phyloP scores from a whole-genome alignment of 2,797 vertebrate species.

The Pachyuromys duprasi region DNA sequence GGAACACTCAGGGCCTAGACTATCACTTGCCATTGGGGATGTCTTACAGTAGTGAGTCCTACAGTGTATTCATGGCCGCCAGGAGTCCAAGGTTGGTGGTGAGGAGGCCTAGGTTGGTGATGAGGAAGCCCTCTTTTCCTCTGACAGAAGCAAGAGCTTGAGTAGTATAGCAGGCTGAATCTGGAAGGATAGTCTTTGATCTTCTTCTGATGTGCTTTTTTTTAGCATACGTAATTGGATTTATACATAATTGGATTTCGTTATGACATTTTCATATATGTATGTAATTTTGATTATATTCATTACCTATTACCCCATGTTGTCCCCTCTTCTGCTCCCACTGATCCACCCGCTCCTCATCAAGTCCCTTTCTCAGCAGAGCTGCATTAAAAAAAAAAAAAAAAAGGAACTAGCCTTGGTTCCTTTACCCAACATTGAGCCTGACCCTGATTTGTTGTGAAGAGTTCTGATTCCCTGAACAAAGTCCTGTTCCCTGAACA shows the following conservation, averaged over 20 bases:
- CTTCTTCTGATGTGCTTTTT: neutral
- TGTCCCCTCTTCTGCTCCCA: neutral
- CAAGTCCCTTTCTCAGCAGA: neutral
- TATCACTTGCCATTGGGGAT: neutral
- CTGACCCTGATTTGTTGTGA: neutral
- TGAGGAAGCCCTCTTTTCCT: neutral
- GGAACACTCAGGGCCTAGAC: neutral
- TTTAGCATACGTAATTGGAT: neutral
- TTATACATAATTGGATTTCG: neutral
- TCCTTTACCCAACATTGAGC: neutral
- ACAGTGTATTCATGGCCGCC: neutral
- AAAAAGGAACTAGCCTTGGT: neutral
- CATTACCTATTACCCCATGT: too few relatives aligned
- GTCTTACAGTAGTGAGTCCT: neutral
- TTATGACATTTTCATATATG: neutral
- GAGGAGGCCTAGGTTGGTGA: neutral
- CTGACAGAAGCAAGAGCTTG: neutral
- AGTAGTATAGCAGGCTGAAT: neutral
- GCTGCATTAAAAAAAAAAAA: neutral
- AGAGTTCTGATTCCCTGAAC: neutral
- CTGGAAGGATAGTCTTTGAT: conserved; percentile 27
- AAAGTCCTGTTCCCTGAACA: neutral
- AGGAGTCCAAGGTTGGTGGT: neutral
- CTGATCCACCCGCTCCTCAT: neutral
- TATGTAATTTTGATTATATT: neutral